A percentile compares a stretch with the other conserved stretches of the same genome.
phyloP scores from a whole-genome alignment of 2,888 invertebrate genomes.

The Ephialtes manifestator region DNA sequence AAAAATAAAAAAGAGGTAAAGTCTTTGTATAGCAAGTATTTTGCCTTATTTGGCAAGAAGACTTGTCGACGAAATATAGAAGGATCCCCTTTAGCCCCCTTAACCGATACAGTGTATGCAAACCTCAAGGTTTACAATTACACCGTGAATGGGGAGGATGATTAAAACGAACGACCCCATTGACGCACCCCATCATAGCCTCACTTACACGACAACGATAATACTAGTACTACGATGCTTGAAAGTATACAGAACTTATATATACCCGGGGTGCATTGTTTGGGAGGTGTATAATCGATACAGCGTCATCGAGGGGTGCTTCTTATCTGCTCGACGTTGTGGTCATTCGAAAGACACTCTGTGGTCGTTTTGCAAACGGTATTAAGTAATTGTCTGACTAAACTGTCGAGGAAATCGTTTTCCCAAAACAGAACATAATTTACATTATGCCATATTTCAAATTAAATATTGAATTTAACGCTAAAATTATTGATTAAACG shows the following conservation, averaged over 20 bases:
- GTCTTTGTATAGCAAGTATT: background rate
- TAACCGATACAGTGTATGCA: conserved; percentile 26
- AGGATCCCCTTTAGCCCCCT: conserved; percentile 6
- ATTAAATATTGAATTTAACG: too few species aligned
- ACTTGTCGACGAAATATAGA: conserved; percentile 13
- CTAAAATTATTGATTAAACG: too few species aligned
- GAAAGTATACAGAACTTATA: conserved; percentile 2
- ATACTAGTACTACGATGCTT: background rate
- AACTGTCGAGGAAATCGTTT: too few species aligned
- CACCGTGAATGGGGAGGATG: conserved; percentile 35
- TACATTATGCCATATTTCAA: too few species aligned
- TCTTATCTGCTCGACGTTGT: conserved; percentile 68
- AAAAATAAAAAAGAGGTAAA: background rate
- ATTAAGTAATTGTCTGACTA: background rate
- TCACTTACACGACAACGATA: background rate
- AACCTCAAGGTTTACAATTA: conserved; percentile 51
- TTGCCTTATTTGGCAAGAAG: background rate
- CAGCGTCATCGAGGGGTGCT: conserved; percentile 79
- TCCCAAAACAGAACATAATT: too few species aligned
- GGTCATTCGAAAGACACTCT: conserved; percentile 75
- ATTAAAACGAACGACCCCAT: conserved; percentile 51
- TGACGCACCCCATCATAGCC: conserved; percentile 37
- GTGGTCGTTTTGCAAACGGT: conserved; percentile 63
- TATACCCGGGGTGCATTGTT: conserved; percentile 65
- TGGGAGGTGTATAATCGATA: conserved; percentile 83